Evolutionary conservation across 2,797 vertebrate species (phyloP), one percentile per base, ranked within the genome.

Genomic region (Liasis olivaceus): DNA sequence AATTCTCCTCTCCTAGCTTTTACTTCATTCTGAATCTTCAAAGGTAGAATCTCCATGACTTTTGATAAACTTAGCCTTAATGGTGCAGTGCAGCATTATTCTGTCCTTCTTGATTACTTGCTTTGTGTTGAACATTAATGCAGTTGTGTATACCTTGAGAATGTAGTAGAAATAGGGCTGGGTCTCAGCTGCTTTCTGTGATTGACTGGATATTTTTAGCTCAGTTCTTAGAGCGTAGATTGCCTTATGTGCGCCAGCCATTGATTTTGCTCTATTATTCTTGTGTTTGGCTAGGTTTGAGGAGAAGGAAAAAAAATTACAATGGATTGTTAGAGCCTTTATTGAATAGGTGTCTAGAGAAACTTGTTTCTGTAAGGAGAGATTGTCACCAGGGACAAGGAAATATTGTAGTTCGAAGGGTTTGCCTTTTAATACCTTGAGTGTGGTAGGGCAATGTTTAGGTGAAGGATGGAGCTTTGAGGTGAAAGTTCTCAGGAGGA

Each of bases 131-230:
- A 87, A 90, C 85, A 60, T 93, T 91, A 93, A 93, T 93, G 89
- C 92, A 91, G 84, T 91, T 93, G 92, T 87, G 89, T 91, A 95
- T 88, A 0, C 1, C 86, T 94, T 93, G 93, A 87, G 66, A 93
- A 93, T 93, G 93, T 94, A 72, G 87, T 93, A 92, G 94, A 90
- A 94, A 93, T 9, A 3, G 77, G 92, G 92, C 93, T 93, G 93
- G 94, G 92, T 96, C 93, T 94, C 95, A 93, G 91, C 93, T 96
- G 90, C 90, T 96, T 90, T 93, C 93, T 85, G 94, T 93, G 95
- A 84, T 93, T 95, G 94, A 93, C 93, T 20, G 42, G 93, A 93
- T 94, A 86, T 92, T 95, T 97, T 96, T 93, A 96, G 91, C 92
- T 95, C 4, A 0, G 92, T 95, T 96, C 93, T 87, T 92, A 93